Conservation (phyloP, 1,140 invertebrate species). For the Prorops nasuta region DNA sequence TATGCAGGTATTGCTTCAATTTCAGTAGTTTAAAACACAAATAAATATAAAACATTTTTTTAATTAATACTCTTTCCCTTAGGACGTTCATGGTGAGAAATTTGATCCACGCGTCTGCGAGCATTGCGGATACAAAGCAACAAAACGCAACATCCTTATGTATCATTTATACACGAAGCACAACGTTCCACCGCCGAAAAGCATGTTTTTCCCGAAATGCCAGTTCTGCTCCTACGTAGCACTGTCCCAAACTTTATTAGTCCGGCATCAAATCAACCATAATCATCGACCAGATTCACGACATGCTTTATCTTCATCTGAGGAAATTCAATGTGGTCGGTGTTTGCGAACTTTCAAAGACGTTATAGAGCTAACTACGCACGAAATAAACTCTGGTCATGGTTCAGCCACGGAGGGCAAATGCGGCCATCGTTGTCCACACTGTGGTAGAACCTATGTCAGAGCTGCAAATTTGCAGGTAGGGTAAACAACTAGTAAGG, state of each 20-base stretch:
- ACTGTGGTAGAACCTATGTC: constrained; percentile 46
- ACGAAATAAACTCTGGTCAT: constrained; percentile 45
- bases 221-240: constrained; percentile 73
- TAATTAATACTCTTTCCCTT: no score
- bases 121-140: constrained; percentile 77
- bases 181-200: constrained; percentile 70
- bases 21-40: no score
- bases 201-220: constrained; percentile 73
- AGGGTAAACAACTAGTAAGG: constrained; percentile 2
- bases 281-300: constrained; percentile 37
- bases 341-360: constrained; percentile 42
- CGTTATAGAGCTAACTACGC: constrained; percentile 35
- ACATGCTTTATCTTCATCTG: constrained; percentile 18
- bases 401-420: constrained; percentile 27
- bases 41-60: no score
- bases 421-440: constrained; percentile 41
- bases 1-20: constrained; percentile 64
- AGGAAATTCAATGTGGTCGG: constrained; percentile 38
- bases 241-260: constrained; percentile 65
- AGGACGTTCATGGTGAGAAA: constrained; percentile 75
- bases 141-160: constrained; percentile 72
- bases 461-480: constrained; percentile 42
- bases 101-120: constrained; percentile 79
- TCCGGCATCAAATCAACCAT: constrained; percentile 66
- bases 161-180: constrained; percentile 82